Evolutionary conservation across 2,888 invertebrate genomes (phyloP).

Genomic region (Orchesella flavescens): DNA sequence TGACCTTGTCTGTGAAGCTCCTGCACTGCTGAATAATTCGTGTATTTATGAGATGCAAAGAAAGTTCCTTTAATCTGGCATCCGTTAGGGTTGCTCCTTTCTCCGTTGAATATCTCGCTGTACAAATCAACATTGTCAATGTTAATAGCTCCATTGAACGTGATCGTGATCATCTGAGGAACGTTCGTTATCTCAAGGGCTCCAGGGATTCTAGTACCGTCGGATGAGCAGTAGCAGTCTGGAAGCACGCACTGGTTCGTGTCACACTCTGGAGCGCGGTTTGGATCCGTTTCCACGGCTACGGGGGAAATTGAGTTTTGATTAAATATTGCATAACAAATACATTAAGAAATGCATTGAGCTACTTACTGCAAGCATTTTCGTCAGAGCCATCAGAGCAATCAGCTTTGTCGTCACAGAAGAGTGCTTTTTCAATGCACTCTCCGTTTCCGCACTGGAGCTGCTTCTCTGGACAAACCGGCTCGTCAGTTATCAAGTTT

Average conservation of each 20-base stretch:
- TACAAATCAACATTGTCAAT: constrained; percentile 95
- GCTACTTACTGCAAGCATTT: constrained; percentile 96
- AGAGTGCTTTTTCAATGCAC: constrained; percentile 91
- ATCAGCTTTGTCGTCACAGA: constrained; percentile 94
- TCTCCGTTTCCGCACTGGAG: constrained; percentile 93
- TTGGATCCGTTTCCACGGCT: constrained; percentile 80
- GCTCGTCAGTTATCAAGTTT: constrained; percentile 93
- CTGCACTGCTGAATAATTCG: constrained; percentile 80
- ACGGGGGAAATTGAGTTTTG: neutral
- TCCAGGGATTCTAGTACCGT: constrained; percentile 89
- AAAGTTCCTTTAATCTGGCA: constrained; percentile 83
- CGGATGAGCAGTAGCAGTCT: constrained; percentile 95
- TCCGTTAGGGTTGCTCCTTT: constrained; percentile 92
- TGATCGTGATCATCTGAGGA: constrained; percentile 95
- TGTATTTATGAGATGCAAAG: constrained; percentile 94
- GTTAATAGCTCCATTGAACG: constrained; percentile 95
- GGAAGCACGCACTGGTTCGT: constrained; percentile 89
- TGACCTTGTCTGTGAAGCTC: constrained; percentile 82
- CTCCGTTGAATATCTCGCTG: constrained; percentile 91
- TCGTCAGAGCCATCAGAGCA: constrained; percentile 96
- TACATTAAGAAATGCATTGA: too few species aligned
- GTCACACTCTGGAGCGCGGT: constrained; percentile 92
- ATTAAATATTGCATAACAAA: neutral
- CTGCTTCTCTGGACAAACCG: constrained; percentile 91
- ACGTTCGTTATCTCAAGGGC: constrained; percentile 78